phyloP scores from a whole-genome alignment of 2,797 vertebrate species.

The Carcharodon carcharias region DNA sequence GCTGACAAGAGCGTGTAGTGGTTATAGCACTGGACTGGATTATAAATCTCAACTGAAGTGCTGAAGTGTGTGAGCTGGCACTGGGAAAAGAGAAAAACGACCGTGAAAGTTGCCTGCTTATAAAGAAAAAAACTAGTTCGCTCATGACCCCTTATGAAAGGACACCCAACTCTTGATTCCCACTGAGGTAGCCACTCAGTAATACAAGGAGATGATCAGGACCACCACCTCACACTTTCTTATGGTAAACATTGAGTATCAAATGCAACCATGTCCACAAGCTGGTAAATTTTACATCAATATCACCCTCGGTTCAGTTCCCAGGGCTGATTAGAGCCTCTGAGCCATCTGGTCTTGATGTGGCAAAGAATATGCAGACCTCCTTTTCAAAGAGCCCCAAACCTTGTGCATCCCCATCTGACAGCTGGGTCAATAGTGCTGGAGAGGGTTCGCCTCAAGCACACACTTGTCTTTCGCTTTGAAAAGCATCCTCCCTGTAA shows the following conservation, averaged over 20 bases:
- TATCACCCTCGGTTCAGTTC: not conserved
- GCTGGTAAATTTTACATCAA: not conserved
- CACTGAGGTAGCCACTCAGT: not conserved
- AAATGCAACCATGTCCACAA: not conserved
- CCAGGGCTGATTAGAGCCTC: not conserved
- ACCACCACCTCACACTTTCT: not conserved
- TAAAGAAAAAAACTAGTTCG: not conserved
- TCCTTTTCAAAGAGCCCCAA: not conserved
- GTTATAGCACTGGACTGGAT: not conserved
- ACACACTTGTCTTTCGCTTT: not conserved
- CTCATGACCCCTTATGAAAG: not conserved
- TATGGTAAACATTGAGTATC: not conserved
- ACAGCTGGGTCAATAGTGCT: not conserved
- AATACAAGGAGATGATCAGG: not conserved
- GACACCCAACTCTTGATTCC: not conserved
- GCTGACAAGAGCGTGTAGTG: not conserved
- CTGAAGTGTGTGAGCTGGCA: not conserved
- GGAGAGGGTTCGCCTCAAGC: not conserved
- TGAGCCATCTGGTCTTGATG: not conserved
- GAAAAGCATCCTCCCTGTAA: not conserved
- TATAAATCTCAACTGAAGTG: not conserved
- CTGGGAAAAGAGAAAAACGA: not conserved
- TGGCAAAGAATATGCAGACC: not conserved
- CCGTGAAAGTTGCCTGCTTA: not conserved
- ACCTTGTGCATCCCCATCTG: not conserved